A percentile compares a stretch with the other conserved stretches of the same genome.
phyloP scores from a whole-genome alignment of 1,140 invertebrate species.

The Dolichoris vasculosae region DNA sequence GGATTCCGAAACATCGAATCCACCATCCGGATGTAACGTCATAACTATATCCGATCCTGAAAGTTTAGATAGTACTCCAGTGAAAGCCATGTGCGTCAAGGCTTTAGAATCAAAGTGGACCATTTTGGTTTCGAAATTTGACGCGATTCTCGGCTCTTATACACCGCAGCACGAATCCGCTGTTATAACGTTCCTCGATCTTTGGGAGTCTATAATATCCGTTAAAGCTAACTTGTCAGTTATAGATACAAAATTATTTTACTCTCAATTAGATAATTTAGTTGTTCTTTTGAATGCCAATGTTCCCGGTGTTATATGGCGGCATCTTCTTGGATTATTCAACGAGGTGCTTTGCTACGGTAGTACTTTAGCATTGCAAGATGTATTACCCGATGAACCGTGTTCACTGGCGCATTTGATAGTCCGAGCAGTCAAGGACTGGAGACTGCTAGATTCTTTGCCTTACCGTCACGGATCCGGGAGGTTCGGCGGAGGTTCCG shows the following conservation, averaged over 20 bases:
- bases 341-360: slow-evolving; percentile 93
- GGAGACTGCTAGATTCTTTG: slow-evolving; percentile 82
- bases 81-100: slow-evolving; percentile 90
- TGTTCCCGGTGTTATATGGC: slow-evolving; percentile 87
- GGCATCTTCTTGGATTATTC: slow-evolving; percentile 86
- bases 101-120: slow-evolving; percentile 89
- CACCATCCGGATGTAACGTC: slow-evolving; percentile 76
- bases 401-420: slow-evolving; percentile 87
- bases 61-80: slow-evolving; percentile 85
- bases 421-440: slow-evolving; percentile 89
- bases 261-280: slow-evolving; percentile 87
- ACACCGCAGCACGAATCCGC: slow-evolving; percentile 72
- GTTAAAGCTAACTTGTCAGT: slow-evolving; percentile 92
- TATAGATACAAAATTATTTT: slow-evolving; percentile 91
- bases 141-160: slow-evolving; percentile 73
- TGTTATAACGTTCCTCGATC: slow-evolving; percentile 85
- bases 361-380: slow-evolving; percentile 89
- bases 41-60: slow-evolving; percentile 84
- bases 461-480: slow-evolving; percentile 77
- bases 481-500: slow-evolving; percentile 75
- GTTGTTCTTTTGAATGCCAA: slow-evolving; percentile 83
- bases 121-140: slow-evolving; percentile 79
- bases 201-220: slow-evolving; percentile 94
- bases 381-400: slow-evolving; percentile 89
- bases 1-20: slow-evolving; percentile 72